These are phyloP conservation scores for Ptychodera flava DNA, from an alignment of 35 echinoderm and acorn worm species.

Conservation along the genomic window DNA sequence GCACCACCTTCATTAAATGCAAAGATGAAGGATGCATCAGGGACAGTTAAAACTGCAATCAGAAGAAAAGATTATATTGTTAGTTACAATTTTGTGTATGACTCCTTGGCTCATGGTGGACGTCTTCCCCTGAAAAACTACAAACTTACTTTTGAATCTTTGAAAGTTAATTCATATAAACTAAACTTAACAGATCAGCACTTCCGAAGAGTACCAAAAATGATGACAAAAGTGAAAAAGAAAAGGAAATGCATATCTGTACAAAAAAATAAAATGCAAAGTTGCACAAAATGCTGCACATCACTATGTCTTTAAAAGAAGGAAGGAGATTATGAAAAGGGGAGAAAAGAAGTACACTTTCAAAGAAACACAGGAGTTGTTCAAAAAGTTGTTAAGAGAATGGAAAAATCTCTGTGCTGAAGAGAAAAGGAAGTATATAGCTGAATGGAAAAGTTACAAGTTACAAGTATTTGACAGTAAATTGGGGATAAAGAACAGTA, in stretches of 20 bases:
- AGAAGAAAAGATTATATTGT: not conserved
- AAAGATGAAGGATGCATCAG: not conserved
- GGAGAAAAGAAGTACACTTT: not conserved
- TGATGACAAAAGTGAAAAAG: not conserved
- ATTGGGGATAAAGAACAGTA: no score
- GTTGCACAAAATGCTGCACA: not conserved
- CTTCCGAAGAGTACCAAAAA: not conserved
- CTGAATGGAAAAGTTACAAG: not conserved
- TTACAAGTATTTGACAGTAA: not conserved
- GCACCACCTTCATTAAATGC: not conserved
- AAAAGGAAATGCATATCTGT: not conserved
- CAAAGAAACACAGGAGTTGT: not conserved
- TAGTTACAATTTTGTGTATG: not conserved
- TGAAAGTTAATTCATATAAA: not conserved
- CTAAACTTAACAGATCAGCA: not conserved
- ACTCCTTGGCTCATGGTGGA: not conserved
- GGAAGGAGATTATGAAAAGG: not conserved
- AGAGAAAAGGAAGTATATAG: not conserved
- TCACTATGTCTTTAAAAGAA: not conserved
- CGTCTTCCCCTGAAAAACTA: not conserved
- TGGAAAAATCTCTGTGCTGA: not conserved
- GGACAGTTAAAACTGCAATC: not conserved
- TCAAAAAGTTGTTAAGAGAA: not conserved
- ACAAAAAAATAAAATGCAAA: not conserved
- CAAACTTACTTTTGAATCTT: not conserved